These are phyloP conservation scores for Amphiprion ocellaris DNA, from an alignment of 2,113 vertebrate species.

Conservation along the genomic window DNA sequence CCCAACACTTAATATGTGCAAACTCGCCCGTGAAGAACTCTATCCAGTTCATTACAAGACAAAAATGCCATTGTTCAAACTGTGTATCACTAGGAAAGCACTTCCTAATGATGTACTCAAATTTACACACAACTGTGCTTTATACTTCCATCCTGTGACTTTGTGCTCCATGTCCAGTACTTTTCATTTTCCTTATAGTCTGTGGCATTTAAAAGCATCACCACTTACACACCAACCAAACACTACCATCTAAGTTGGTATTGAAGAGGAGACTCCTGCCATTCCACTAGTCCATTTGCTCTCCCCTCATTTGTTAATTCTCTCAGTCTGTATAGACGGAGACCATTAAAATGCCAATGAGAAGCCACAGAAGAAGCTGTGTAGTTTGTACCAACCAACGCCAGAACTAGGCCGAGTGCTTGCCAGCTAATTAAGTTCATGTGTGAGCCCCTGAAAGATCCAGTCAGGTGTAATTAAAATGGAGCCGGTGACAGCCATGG, in stretches of 20 bases:
- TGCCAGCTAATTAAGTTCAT: constrained; percentile 93
- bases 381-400: constrained; percentile 73
- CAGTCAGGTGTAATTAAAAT: constrained; percentile 96
- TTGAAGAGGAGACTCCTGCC: constrained; percentile 29
- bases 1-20: neutral
- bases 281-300: constrained; percentile 30
- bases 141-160: constrained; percentile 26
- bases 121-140: constrained; percentile 21
- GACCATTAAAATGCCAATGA: constrained; percentile 72
- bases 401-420: constrained; percentile 69
- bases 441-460: constrained; percentile 85
- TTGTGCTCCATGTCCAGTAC: constrained; percentile 10
- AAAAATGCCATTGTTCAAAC: neutral
- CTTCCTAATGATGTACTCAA: neutral
- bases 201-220: constrained; percentile 33
- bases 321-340: constrained; percentile 42
- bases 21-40: neutral
- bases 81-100: constrained; percentile 1
- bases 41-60: neutral
- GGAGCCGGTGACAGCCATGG: constrained; percentile 92
- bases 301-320: constrained; percentile 63
- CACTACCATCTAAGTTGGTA: constrained; percentile 36
- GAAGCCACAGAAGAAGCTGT: constrained; percentile 68
- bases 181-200: constrained; percentile 25
- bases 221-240: constrained; percentile 45